A percentile compares a stretch with the other conserved stretches of the same genome.
These are phyloP conservation scores for Scolopax rusticola DNA, from an alignment of 2,797 vertebrate genomes.

Conservation along the genomic window DNA sequence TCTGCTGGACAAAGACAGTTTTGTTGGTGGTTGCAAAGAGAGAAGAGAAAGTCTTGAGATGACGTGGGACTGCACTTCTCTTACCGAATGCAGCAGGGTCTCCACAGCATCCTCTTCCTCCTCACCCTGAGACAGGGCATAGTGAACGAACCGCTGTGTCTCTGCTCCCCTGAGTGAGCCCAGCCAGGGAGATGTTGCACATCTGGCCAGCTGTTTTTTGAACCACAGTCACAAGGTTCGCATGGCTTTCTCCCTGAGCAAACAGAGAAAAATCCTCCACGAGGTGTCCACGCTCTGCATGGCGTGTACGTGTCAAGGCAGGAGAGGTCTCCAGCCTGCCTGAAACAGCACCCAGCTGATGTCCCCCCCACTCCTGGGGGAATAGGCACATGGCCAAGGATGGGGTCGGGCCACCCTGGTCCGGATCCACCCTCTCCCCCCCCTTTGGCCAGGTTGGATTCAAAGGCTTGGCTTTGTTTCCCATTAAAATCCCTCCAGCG, in stretches of 20 bases:
- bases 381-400: rapidly evolving
- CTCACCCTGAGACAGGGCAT: rapidly evolving
- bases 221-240: too few species aligned
- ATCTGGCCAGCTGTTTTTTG: background rate
- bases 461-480: background rate
- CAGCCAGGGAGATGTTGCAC: background rate
- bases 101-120: background rate
- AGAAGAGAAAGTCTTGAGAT: background rate
- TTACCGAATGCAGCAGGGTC: background rate
- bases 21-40: background rate
- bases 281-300: rapidly evolving
- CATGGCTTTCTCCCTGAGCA: rapidly evolving
- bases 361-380: background rate
- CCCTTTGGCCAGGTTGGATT: background rate
- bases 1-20: background rate
- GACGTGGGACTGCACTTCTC: rapidly evolving
- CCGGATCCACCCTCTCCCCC: rapidly evolving
- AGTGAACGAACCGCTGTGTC: background rate
- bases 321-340: background rate
- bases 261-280: rapidly evolving
- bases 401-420: background rate
- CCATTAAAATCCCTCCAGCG: background rate
- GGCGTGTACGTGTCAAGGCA: rapidly evolving
- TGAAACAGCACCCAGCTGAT: background rate
- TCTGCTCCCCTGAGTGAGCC: background rate